phyloP scores from a whole-genome alignment of 2,888 invertebrate genomes.

The Troglohyphantes excavatus region DNA sequence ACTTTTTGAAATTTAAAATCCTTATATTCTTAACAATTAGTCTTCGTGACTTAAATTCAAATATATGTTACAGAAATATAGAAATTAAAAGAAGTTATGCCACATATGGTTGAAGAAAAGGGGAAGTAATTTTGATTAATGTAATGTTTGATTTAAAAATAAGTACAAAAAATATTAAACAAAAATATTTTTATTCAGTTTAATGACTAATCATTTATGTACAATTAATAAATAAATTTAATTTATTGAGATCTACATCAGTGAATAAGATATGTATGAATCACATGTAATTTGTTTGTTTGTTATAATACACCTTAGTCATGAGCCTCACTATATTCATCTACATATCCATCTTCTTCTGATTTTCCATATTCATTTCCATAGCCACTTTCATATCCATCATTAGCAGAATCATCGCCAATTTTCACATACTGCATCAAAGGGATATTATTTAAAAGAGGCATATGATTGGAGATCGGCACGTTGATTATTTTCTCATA shows the following conservation, averaged over 20 bases:
- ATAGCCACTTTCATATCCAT: slow-evolving; percentile 24
- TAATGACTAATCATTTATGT: slow-evolving; percentile 8
- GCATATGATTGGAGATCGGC: slow-evolving; percentile 31
- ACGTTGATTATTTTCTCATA: slow-evolving; percentile 54
- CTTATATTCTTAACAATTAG: too few species aligned
- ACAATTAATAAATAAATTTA: slow-evolving; percentile 52
- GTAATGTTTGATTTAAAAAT: too few species aligned
- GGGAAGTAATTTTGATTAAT: not conserved
- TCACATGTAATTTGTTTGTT: not conserved
- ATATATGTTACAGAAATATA: too few species aligned
- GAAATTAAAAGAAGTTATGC: too few species aligned
- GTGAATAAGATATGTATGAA: not conserved
- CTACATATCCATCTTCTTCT: slow-evolving; percentile 34
- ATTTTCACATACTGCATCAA: slow-evolving; percentile 56
- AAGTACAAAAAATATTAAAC: not conserved
- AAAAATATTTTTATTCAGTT: slow-evolving; percentile 15
- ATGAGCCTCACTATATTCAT: slow-evolving; percentile 30
- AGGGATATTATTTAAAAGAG: slow-evolving; percentile 46
- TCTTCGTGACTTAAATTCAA: too few species aligned
- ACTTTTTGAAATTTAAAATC: too few species aligned
- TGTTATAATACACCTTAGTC: not conserved
- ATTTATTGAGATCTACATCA: not conserved
- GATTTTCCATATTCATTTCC: slow-evolving; percentile 43
- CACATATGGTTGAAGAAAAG: too few species aligned
- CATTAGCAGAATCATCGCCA: slow-evolving; percentile 28